phyloP scores from a whole-genome alignment of 2,888 invertebrate genomes.

The Pegoplata infirma region DNA sequence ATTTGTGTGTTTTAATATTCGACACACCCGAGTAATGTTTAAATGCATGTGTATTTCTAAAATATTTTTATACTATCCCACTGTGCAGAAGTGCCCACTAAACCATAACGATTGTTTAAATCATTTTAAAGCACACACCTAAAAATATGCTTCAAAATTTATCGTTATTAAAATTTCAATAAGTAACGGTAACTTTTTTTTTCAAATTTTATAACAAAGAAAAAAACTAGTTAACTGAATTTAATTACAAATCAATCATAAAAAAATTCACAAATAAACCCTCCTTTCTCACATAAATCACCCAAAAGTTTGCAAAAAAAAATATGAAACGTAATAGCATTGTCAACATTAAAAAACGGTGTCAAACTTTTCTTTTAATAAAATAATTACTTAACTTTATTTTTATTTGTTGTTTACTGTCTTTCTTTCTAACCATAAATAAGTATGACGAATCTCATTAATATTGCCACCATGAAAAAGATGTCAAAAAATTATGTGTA shows the following conservation, averaged over 20 bases:
- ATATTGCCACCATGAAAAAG: constrained; percentile 4
- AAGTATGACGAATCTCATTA: constrained; percentile 14
- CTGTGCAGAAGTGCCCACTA: no score
- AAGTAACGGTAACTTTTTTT: not conserved
- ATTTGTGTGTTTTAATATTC: no score
- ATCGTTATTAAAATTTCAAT: not conserved
- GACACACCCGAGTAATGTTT: no score
- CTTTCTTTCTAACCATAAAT: not conserved
- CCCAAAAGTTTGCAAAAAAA: not conserved
- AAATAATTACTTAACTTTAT: constrained; percentile 5
- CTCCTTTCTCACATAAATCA: not conserved
- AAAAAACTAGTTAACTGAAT: not conserved
- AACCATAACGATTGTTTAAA: no score
- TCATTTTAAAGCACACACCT: no score
- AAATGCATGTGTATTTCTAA: no score
- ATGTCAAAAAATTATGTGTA: not conserved
- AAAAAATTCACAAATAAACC: not conserved
- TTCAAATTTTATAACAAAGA: not conserved
- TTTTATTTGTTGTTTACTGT: not conserved
- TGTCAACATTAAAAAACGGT: not conserved
- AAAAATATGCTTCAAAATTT: no score
- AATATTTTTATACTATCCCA: no score
- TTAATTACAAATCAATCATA: not conserved
- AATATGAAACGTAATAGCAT: not conserved
- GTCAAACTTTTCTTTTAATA: not conserved